A percentile compares a stretch with the other conserved stretches of the same genome.
phyloP scores from a whole-genome alignment of 2,888 invertebrate genomes.

The Leptogaster cylindrica region DNA sequence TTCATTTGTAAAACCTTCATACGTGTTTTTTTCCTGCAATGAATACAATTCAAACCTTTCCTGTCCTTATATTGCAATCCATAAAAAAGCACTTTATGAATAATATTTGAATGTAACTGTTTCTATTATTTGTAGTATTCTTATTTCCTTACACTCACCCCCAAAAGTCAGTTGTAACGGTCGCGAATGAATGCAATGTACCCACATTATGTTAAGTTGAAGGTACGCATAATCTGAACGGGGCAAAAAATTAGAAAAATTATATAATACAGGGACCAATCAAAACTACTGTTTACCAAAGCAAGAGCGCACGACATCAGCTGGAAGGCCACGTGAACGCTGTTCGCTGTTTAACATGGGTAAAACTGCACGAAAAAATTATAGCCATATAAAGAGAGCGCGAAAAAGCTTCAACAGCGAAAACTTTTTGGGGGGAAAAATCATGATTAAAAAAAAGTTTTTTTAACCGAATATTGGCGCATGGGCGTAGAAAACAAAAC shows the following conservation, averaged over 20 bases:
- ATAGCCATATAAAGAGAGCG: conserved; percentile 23
- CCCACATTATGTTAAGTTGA: conserved; percentile 39
- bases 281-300: conserved; percentile 38
- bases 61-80: too few species aligned
- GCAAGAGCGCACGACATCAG: conserved; percentile 35
- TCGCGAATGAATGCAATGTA: too few species aligned
- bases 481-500: conserved; percentile 26
- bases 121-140: too few species aligned
- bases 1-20: too few species aligned
- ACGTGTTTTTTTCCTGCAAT: too few species aligned
- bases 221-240: conserved; percentile 39
- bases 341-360: conserved; percentile 4
- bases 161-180: too few species aligned
- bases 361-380: conserved; percentile 34
- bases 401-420: conserved; percentile 34
- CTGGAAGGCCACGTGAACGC: conserved; percentile 29
- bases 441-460: conserved; percentile 14
- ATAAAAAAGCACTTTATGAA: too few species aligned
- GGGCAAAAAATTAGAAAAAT: conserved; percentile 29
- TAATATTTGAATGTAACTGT: too few species aligned
- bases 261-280: conserved; percentile 35
- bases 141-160: too few species aligned
- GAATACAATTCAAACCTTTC: too few species aligned
- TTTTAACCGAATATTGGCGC: background rate
- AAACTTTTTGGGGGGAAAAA: conserved; percentile 13